These are phyloP conservation scores for Maconellicoccus hirsutus DNA, from an alignment of 1,140 invertebrate genomes.

Conservation along the genomic window DNA sequence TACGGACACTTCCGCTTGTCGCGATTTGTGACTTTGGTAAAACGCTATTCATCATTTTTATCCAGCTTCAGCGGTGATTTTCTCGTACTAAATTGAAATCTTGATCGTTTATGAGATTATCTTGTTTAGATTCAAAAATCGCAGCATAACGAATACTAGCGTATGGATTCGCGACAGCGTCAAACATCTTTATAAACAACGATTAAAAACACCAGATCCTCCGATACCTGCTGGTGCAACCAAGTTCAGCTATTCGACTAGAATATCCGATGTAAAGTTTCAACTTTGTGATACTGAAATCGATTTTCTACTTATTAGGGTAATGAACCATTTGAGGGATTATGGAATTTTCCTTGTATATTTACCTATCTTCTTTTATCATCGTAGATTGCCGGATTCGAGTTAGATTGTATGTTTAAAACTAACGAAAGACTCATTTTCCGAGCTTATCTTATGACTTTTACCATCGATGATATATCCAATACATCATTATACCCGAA, in stretches of 20 bases:
- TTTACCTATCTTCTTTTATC: too few species aligned
- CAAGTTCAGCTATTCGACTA: conserved; percentile 61
- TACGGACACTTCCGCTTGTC: too few species aligned
- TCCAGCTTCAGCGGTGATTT: too few species aligned
- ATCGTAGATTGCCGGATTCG: conserved; percentile 46
- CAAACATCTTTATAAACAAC: neutral
- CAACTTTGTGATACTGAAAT: conserved; percentile 56
- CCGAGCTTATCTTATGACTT: conserved; percentile 49
- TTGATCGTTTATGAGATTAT: too few species aligned
- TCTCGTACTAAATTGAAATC: too few species aligned
- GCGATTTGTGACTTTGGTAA: too few species aligned
- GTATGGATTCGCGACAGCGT: neutral
- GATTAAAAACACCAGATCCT: conserved; percentile 40
- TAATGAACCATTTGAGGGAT: conserved; percentile 27
- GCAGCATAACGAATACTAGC: conserved; percentile 29
- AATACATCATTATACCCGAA: conserved; percentile 65
- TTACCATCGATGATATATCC: conserved; percentile 58
- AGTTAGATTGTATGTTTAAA: conserved; percentile 62
- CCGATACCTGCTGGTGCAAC: conserved; percentile 61
- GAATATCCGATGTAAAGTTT: conserved; percentile 47
- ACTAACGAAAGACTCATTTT: conserved; percentile 68
- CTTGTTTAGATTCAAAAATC: neutral
- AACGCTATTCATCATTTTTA: too few species aligned
- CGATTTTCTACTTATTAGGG: conserved; percentile 52
- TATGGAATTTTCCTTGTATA: neutral